These are phyloP conservation scores for Peucedramus taeniatus DNA, from an alignment of 2,113 vertebrate species.

Conservation along the genomic window DNA sequence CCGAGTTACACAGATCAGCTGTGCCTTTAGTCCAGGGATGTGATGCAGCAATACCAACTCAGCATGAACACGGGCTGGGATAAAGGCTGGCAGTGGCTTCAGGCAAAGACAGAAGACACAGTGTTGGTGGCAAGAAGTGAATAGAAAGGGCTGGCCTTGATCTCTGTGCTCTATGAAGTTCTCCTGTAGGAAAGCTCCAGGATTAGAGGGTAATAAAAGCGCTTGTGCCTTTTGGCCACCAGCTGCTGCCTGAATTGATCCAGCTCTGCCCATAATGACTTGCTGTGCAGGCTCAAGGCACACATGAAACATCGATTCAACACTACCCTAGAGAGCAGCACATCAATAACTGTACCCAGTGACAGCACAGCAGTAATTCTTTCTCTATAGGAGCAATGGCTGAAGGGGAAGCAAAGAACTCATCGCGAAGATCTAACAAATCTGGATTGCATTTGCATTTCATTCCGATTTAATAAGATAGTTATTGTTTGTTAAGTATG, in stretches of 20 bases:
- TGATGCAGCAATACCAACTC: not conserved
- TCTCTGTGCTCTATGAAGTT: not conserved
- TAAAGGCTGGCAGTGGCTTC: not conserved
- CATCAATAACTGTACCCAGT: not conserved
- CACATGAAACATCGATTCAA: not conserved
- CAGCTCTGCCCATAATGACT: not conserved
- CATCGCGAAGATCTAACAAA: not conserved
- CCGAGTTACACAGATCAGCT: not conserved
- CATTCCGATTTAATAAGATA: conserved; percentile 21
- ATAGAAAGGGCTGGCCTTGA: not conserved
- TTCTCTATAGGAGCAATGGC: not conserved
- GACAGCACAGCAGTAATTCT: not conserved
- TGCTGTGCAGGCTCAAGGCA: not conserved
- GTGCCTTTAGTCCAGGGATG: not conserved
- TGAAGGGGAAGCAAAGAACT: not conserved
- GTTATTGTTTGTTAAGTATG: conserved; percentile 30
- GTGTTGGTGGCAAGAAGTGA: not conserved
- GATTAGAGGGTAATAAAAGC: not conserved
- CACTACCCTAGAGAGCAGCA: not conserved
- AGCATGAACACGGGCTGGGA: fast-evolving
- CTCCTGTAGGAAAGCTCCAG: not conserved
- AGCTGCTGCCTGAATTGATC: not conserved
- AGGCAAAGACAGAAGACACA: not conserved
- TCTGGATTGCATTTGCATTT: not conserved
- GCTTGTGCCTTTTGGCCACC: not conserved